Conservation (phyloP, 1,140 invertebrate genomes). For the Oscheius sp. region DNA sequence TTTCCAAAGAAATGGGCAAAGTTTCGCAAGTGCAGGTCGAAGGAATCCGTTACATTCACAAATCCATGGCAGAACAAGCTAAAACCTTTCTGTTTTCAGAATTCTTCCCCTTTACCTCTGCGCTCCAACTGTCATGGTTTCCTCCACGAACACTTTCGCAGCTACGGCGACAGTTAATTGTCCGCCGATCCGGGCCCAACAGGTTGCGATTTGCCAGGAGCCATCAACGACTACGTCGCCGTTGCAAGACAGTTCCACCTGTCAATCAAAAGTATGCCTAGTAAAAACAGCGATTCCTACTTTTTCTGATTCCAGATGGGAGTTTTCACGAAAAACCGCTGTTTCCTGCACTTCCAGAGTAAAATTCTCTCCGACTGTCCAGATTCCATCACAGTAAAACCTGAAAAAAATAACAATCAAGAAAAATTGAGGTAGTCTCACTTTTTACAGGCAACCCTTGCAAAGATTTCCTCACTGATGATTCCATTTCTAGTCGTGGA, state of each 20-base stretch:
- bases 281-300: not conserved
- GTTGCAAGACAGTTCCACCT: conserved; percentile 4
- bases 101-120: not conserved
- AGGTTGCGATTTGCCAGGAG: conserved; percentile 19
- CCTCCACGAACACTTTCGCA: conserved; percentile 15
- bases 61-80: conserved; percentile 13
- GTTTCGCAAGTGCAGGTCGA: conserved; percentile 3
- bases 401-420: not conserved
- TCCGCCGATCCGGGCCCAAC: not conserved
- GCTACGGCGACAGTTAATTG: not conserved
- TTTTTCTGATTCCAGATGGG: conserved; percentile 21
- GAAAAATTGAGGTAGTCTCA: not conserved
- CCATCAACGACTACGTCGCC: not conserved
- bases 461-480: conserved; percentile 12
- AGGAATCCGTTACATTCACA: conserved; percentile 8
- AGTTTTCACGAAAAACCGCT: not conserved
- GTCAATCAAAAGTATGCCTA: not conserved
- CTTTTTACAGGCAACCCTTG: conserved; percentile 8
- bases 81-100: not conserved
- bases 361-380: conserved; percentile 9
- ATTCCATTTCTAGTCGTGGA: conserved; percentile 15
- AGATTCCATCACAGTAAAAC: conserved; percentile 26
- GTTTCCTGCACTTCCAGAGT: not conserved
- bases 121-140: conserved; percentile 1
- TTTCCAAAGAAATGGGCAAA: conserved; percentile 24